These are phyloP conservation scores for Brachionus sp. DNA, from an alignment of 1,140 invertebrate species.

Conservation along the genomic window DNA sequence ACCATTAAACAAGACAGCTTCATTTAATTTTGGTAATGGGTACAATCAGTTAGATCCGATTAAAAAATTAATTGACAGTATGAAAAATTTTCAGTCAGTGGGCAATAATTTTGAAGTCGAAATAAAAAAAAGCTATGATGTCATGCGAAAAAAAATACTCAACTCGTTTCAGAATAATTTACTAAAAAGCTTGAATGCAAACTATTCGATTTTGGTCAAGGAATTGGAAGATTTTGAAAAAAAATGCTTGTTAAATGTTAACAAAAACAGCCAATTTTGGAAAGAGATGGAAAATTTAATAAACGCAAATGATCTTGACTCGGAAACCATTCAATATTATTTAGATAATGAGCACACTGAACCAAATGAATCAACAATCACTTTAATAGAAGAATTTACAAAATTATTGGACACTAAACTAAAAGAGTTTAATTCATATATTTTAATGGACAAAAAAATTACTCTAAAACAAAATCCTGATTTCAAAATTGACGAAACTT, in stretches of 20 bases:
- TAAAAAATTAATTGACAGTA: not conserved
- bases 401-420: not conserved
- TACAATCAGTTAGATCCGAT: not conserved
- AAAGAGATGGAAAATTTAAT: slow-evolving; percentile 31
- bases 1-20: not conserved
- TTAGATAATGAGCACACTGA: not conserved
- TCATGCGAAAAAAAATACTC: not conserved
- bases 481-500: not conserved
- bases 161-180: not conserved
- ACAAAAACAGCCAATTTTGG: slow-evolving; percentile 14
- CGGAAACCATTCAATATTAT: slow-evolving; percentile 7
- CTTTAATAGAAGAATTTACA: not conserved
- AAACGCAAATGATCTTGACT: not conserved
- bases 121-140: slow-evolving; percentile 13
- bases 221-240: slow-evolving; percentile 29
- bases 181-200: not conserved
- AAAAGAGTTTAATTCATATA: slow-evolving; percentile 8
- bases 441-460: not conserved
- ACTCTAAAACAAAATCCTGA: not conserved
- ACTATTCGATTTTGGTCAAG: not conserved
- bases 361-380: not conserved
- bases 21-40: slow-evolving; percentile 2
- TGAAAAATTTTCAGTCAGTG: not conserved
- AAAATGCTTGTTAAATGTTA: not conserved
- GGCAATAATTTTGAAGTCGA: not conserved